Base-by-base conservation (phyloP, 2,113 vertebrate species). In the Scomber colias region DNA sequence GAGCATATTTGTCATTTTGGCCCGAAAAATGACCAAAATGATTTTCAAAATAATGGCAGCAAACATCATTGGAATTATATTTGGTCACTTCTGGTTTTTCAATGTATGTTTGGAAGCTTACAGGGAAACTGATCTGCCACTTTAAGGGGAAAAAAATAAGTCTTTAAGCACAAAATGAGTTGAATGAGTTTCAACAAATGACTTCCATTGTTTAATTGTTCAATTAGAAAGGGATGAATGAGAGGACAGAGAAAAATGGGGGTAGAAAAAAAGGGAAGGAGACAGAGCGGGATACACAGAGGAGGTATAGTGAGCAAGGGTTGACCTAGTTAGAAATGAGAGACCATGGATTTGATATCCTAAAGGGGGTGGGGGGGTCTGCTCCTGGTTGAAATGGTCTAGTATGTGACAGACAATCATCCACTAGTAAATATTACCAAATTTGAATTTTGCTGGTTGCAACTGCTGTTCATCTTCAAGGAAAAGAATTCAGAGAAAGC, bases 301-400 rank as follows among this genome's bases (percentile, higher is more conserved):
- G 74, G 81, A 85, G 48, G 53, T 40, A 21, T n/a, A 57, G 86
- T 86, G 79, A 89, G 85, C 73, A 75, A 87, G 69, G 74, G 78
- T 82, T 93, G 92, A 92, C 92, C 92, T 91, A 94, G 89, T 91
- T 92, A 90, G 83, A 88, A 91, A 89, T n/a, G 66, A 74, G 77
- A 77, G 87, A 76, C 79, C 88, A 69, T 45, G 77, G 87, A 88
- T 88, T 86, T 81, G 86, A 90, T 88, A 85, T 87, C 91, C 84
- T 86, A 50, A 76, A 89, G 89, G 82, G 48, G 21, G 21, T 21
- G 21, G 21, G 21, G 21, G 21, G 82, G 48, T 51, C 46, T 67
- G 74, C 77, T 88, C 75, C 83, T 84, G 87, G 86, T 82, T 56
- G 65, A 87, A 71, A 81, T 74, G 71, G 60, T 60, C 69, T 75